These are phyloP conservation scores for Ceuthmochares aereus DNA, from an alignment of 2,113 vertebrate genomes.

Conservation along the genomic window DNA sequence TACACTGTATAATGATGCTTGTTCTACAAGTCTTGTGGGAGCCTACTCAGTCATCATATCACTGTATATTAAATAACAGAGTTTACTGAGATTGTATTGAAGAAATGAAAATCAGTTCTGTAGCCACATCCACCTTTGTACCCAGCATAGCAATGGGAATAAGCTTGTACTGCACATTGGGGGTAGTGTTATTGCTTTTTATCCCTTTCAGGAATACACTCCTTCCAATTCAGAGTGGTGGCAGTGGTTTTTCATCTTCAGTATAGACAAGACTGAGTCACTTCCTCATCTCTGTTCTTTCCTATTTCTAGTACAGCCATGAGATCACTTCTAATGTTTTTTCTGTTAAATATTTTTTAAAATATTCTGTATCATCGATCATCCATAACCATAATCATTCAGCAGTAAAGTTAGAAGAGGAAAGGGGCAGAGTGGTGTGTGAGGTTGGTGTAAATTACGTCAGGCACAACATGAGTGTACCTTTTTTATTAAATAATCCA, in stretches of 20 bases:
- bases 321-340: not conserved
- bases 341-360: not conserved
- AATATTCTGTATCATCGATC: not conserved
- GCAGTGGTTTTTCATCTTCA: not conserved
- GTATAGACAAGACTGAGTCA: not conserved
- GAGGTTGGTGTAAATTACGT: not conserved
- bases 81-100: not conserved
- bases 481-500: not conserved
- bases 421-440: not conserved
- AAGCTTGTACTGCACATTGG: rapidly evolving
- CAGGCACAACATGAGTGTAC: not conserved
- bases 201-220: not conserved
- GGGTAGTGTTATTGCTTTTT: not conserved
- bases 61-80: not conserved
- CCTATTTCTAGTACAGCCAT: not conserved
- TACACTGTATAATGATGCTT: not conserved
- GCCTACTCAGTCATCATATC: not conserved
- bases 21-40: not conserved
- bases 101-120: not conserved
- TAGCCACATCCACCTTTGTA: not conserved
- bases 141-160: not conserved
- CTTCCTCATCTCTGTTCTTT: not conserved
- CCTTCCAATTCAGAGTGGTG: not conserved
- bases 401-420: not conserved
- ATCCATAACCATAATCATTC: not conserved